Base-by-base conservation (phyloP, 2,888 invertebrate species). In the Flexamia atlantica region DNA sequence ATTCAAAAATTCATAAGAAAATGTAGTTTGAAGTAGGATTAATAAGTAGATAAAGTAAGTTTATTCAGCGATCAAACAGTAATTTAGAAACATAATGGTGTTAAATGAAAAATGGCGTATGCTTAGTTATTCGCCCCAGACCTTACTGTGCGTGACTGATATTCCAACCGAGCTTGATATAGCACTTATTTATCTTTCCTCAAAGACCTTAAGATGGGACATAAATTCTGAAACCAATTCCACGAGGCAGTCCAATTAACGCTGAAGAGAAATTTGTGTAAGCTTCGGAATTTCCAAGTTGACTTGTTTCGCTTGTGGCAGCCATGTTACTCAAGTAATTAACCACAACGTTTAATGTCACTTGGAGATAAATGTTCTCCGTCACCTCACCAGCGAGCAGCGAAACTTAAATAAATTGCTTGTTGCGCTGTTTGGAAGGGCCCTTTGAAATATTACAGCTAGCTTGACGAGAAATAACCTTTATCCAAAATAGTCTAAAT, bases 181-280 rank as follows among this genome's bases (percentile, higher is more conserved):
- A 36, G 36, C 40, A 32, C 32, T 70, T 70, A 70, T 70, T 70
- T 70, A 70, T 70, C 70, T 70, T 64, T 30, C 70, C 40, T 70
- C 70, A 70, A 40, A 70, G 70, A 40, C 40, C 70, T 70, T 70
- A 70, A 70, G 70, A 40, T 70, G 23, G 70, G n/a, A 70, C 70
- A 70, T 70, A 70, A 70, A 70, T 70, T 70, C 70, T 36, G 36
- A 70, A 70, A 70, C 70, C 70, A 70, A 70, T 70, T 70, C 40
- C 70, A 40, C 40, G 40, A 70, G 70, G 40, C 70, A 70, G 70
- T 70, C 40, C 70, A 70, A 70, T 70, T 70, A 70, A 70, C 70
- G 70, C 36, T 70, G 36, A 40, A 36, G 70, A 70, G 70, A 70
- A 70, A 70, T 70, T 70, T 70, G 70, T 36, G 32, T 70, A 70